Base-by-base conservation (phyloP, 2,888 invertebrate genomes). In the Pantelozetes paolii region DNA sequence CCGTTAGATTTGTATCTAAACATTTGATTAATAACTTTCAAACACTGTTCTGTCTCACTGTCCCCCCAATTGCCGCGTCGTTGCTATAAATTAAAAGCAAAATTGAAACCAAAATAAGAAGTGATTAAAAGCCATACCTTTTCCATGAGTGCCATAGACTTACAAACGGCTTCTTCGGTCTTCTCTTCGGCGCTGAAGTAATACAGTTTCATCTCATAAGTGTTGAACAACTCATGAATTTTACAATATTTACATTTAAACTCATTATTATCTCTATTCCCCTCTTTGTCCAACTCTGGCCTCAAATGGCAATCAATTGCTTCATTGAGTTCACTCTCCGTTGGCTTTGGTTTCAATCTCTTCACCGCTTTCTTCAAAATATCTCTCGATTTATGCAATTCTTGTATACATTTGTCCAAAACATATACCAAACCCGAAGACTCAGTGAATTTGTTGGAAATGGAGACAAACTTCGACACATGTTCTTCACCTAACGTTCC, bases 21-120 rank as follows among this genome's bases (percentile, higher is more conserved):
- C 36, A 23, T 32, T n/a, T 48, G 45, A n/a, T 54, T 20, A 62
- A 83, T 81, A 84, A 86, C 81, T 83, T 85, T 87, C 1, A 89
- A 81, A 6, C 86, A 80, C 59, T 82, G 80, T 80, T 89, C 88
- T 78, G 86, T 84, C 70, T 86, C 83, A 71, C 87, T 85, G 57
- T 87, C 86, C 78, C 87, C 86, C 87, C 88, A 88, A 48, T 84
- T 85, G 1, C 89, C 89, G 78, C 86, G 84, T 8, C 87, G 83
- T 45, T 81, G 80, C 40, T 81, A 28, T 42, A 11, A 69, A 45
- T 45, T n/a, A 23, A 36, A 23, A 13, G 6, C 11, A 9, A 42
- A 69, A 69, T 42, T 45, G 11, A 5, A 28, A 20, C 26, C 23
- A 45, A 69, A 13, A 5, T 13, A 45, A 11, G 32, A n/a, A 13